Percentiles rank a stretch among this genome's conserved stretches.
Conservation (phyloP, 2,888 invertebrate genomes). For the Hydraecia micacea region DNA sequence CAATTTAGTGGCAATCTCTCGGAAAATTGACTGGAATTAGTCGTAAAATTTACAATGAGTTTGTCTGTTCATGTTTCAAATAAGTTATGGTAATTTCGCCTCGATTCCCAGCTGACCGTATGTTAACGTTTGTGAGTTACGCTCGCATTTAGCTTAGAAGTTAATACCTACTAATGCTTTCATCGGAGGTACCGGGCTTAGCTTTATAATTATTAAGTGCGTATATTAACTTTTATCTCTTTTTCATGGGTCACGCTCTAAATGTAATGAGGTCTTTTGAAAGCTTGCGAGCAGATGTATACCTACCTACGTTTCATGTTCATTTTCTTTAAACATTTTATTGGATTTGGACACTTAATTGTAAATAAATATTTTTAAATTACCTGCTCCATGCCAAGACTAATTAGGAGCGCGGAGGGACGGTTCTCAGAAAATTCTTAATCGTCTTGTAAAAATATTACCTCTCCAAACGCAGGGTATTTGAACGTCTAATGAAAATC, state of each 20-base stretch:
- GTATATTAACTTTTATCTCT: slow-evolving; percentile 45
- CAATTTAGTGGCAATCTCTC: slow-evolving; percentile 52
- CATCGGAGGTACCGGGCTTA: slow-evolving; percentile 38
- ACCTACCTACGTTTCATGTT: slow-evolving; percentile 9
- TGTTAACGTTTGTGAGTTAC: slow-evolving; percentile 43
- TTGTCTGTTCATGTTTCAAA: slow-evolving; percentile 60
- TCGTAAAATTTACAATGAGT: slow-evolving; percentile 65
- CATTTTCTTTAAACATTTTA: slow-evolving; percentile 3
- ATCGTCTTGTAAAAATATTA: slow-evolving; percentile 76
- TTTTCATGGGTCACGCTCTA: slow-evolving; percentile 41
- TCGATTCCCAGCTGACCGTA: slow-evolving; percentile 43
- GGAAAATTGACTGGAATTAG: slow-evolving; percentile 59
- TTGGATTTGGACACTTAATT: slow-evolving; percentile 33
- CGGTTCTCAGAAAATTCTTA: slow-evolving; percentile 60
- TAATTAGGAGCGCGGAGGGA: slow-evolving; percentile 10
- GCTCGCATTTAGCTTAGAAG: slow-evolving; percentile 35
- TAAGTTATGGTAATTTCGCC: slow-evolving; percentile 57
- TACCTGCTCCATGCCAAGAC: slow-evolving; percentile 29
- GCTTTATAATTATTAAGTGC: slow-evolving; percentile 52
- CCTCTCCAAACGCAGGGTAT: slow-evolving; percentile 71
- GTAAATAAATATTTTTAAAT: slow-evolving; percentile 32
- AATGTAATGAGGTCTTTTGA: slow-evolving; percentile 46
- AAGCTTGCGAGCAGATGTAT: slow-evolving; percentile 3
- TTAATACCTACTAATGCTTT: slow-evolving; percentile 49
- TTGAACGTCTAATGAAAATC: slow-evolving; percentile 82